These are phyloP conservation scores for Grantiella picta DNA, from an alignment of 2,113 vertebrate genomes.

Conservation along the genomic window DNA sequence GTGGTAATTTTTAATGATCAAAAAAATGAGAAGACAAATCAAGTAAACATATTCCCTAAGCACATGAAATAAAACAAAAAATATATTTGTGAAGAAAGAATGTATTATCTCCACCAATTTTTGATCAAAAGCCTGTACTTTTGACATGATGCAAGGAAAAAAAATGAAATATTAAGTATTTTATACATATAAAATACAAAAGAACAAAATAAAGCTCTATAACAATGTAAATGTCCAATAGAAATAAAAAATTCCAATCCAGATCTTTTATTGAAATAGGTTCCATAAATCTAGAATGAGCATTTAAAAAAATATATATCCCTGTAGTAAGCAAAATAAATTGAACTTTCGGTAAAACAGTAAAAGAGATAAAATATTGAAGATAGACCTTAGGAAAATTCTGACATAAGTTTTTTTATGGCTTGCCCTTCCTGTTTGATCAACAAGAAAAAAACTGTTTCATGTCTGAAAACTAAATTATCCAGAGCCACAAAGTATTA, in stretches of 20 bases:
- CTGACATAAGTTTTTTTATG: background rate
- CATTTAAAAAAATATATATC: background rate
- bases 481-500: background rate
- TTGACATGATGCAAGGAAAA: background rate
- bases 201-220: background rate
- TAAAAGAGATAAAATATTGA: background rate
- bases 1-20: background rate
- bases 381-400: background rate
- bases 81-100: background rate
- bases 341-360: background rate
- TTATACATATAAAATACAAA: background rate
- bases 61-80: background rate
- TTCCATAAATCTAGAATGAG: background rate
- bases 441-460: background rate
- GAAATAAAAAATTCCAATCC: background rate
- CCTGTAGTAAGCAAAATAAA: background rate
- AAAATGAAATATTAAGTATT: background rate
- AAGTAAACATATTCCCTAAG: background rate
- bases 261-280: background rate
- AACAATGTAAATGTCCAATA: background rate
- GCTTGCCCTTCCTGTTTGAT: background rate
- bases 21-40: rapidly evolving
- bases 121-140: background rate
- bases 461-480: background rate
- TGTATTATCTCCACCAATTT: background rate